Evolutionary conservation across 1,140 invertebrate genomes (phyloP).

Genomic region (Zelostemma sp.): DNA sequence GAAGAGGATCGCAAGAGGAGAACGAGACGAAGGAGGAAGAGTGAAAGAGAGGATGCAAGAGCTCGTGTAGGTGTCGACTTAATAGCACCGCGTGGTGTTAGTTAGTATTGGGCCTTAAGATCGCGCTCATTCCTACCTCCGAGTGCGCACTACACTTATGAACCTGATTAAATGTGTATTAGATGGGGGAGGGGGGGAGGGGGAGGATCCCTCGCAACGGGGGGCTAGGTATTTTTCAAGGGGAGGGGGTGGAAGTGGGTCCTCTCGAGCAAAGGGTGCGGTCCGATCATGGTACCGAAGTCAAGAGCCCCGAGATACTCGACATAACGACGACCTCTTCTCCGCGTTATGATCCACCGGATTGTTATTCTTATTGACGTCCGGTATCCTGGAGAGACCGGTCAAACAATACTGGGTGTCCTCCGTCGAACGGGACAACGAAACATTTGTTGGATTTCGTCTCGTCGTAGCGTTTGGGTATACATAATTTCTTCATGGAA

Average conservation of each 20-base stretch:
- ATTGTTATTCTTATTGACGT: constrained; percentile 50
- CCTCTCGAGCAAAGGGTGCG: constrained; percentile 54
- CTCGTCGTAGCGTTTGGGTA: no score
- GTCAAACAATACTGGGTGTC: constrained; percentile 15
- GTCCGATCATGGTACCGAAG: constrained; percentile 42
- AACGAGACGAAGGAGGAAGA: constrained; percentile 17
- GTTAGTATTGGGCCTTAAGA: constrained; percentile 55
- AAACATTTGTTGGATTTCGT: no score
- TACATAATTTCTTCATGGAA: no score
- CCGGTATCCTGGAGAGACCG: constrained; percentile 31
- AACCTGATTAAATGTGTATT: constrained; percentile 68
- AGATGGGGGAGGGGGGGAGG: constrained; percentile 53
- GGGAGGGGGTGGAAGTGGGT: constrained; percentile 46
- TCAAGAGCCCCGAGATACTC: constrained; percentile 17
- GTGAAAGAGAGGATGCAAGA: constrained; percentile 44
- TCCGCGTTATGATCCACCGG: constrained; percentile 44
- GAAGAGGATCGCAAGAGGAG: constrained; percentile 16
- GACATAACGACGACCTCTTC: constrained; percentile 31
- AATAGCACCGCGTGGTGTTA: constrained; percentile 53
- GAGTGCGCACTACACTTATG: constrained; percentile 55
- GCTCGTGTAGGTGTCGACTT: constrained; percentile 64
- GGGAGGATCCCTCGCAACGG: constrained; percentile 55
- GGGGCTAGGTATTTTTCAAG: constrained; percentile 66
- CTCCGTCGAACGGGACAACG: background rate
- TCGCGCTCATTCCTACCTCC: constrained; percentile 31